Evolutionary conservation across 2,888 invertebrate genomes (phyloP), one percentile per base, ranked within the genome.

Genomic region (Lasiommata megera): DNA sequence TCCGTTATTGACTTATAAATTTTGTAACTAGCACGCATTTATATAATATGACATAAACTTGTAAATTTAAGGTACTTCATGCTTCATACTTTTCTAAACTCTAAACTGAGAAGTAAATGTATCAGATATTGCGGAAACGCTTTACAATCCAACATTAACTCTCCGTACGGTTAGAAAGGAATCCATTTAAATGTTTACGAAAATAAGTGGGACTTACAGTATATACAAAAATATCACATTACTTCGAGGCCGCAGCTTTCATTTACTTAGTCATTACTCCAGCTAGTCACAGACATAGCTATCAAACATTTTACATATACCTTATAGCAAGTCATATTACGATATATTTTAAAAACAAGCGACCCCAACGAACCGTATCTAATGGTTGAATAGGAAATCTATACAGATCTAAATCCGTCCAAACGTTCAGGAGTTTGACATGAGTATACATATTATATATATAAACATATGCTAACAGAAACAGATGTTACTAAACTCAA

Each of bases 181-280:
- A 86, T 82, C 85, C 84, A 85, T 88, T 88, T 88, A 89, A 89
- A 90, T 88, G 87, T 90, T 79, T 89, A 89, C 80, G 90, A 90
- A 90, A 90, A 90, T 89, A 89, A 90, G 81, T 88, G 81, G 84
- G 87, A 88, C 90, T 90, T 88, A 90, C 88, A 88, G 85, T 64
- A 89, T 90, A 88, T 90, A 90, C 90, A 90, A 89, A 90, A 89
- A 90, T 90, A 90, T 90, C 90, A 90, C 90, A 90, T 87, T 87
- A 89, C 86, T 88, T 89, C 88, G 89, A 90, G 90, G 90, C 90
- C 90, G 90, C 90, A 89, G 89, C 90, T 89, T 90, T 88, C 85
- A 85, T 76, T 85, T 81, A 80, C 86, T 88, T 85, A 89, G 80
- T 86, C 75, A 83, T 82, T 84, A 86, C 74, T 84, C 16, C 11